Evolutionary conservation across 1,140 invertebrate species (phyloP).

Genomic region (Alviniconcha marisindica): DNA sequence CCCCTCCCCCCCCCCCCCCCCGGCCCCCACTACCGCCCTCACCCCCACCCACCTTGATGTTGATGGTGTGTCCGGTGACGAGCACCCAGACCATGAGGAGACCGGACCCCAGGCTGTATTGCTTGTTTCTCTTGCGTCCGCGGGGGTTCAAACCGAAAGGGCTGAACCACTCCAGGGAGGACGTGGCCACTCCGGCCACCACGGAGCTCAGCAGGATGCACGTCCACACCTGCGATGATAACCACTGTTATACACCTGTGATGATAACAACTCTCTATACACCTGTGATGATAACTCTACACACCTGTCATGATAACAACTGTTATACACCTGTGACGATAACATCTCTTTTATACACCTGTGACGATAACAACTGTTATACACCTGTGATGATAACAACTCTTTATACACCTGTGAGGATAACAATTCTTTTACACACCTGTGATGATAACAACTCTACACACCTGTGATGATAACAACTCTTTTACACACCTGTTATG

Average conservation of each 20-base stretch:
- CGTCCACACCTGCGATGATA: slow-evolving; percentile 86
- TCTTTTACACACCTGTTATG: no score
- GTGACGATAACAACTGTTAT: no score
- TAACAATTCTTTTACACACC: no score
- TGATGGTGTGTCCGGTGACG: slow-evolving; percentile 64
- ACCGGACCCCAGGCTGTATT: slow-evolving; percentile 88
- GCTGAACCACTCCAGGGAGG: slow-evolving; percentile 93
- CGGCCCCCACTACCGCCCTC: not conserved
- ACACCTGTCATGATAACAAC: no score
- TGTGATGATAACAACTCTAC: no score
- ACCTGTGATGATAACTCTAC: not conserved
- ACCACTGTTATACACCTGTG: not conserved
- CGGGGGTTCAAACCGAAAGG: slow-evolving; percentile 97
- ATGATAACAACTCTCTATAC: not conserved
- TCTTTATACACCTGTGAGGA: no score
- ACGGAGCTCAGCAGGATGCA: slow-evolving; percentile 92
- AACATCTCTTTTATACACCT: no score
- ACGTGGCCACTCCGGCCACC: slow-evolving; percentile 92
- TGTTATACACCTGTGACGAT: no score
- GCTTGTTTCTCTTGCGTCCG: slow-evolving; percentile 92
- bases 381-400: no score
- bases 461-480: no score
- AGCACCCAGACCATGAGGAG: slow-evolving; percentile 94
- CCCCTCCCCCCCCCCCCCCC: not conserved
- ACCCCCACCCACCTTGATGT: slow-evolving; percentile 49